Base-by-base conservation (phyloP, 2,797 vertebrate species). In the Tarsius wallacei region DNA sequence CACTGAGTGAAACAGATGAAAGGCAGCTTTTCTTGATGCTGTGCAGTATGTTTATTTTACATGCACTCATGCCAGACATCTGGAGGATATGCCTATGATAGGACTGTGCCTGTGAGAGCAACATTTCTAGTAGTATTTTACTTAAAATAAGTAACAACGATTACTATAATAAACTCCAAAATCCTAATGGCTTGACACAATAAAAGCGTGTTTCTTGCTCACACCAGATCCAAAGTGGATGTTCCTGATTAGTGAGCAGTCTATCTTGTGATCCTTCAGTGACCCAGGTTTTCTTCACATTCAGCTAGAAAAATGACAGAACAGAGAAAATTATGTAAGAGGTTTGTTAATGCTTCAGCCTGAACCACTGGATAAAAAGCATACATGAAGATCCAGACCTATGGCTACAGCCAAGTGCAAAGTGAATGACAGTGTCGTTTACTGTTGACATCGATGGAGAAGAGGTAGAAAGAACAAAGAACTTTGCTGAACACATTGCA, bases 21-120 rank as follows among this genome's bases (percentile, higher is more conserved):
- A 90, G 28, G 0, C 11, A 90, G 33, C 7, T 76, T 87, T 85
- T 74, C 31, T 71, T 81, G 70, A 49, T 74, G 59, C 59, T 84
- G 17, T 68, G 49, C 53, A 53, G 33, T 80, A 17, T 74, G 51
- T 90, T 81, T 81, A 64, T 77, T 96, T 96, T 94, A 51, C 53
- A 26, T 19, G 33, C 7, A 42, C 19, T 84, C 63, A 7, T 93
- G 26, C 33, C 49, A 85, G 87, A 83, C 70, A 83, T 68, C 70
- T 90, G 47, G 12, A 84, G 71, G 64, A 66, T 70, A 80, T 73
- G 70, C n/a, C 24, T 90, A 49, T 87, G 68, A 94, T 47, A 84
- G 21, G 51, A 42, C 53, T 80, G 42, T 55, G 21, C 28, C 12
- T 87, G 26, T 81, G 33, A 21, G 24, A 31, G 21, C 13, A 74